Evolutionary conservation across 1,140 invertebrate genomes (phyloP).

Genomic region (Nephila pilipes): DNA sequence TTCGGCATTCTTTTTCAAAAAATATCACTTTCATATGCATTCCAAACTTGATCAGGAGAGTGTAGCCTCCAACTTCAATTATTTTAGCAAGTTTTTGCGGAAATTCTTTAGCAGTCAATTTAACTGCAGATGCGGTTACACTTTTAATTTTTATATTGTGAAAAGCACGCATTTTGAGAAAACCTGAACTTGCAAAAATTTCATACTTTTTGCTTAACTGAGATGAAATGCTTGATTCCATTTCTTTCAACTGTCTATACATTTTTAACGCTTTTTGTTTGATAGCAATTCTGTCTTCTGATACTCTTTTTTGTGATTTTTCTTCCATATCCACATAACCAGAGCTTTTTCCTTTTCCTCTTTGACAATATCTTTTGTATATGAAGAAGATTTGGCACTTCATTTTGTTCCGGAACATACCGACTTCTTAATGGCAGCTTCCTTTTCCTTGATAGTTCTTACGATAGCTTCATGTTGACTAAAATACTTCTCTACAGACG

Average conservation of each 20-base stretch:
- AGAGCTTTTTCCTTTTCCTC: not conserved
- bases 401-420: not conserved
- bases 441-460: not conserved
- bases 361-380: not conserved
- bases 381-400: not conserved
- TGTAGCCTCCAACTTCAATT: too few relatives aligned
- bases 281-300: not conserved
- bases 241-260: not conserved
- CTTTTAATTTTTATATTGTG: too few relatives aligned
- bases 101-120: too few relatives aligned
- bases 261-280: not conserved
- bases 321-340: not conserved
- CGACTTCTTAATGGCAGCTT: not conserved
- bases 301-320: not conserved
- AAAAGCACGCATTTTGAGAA: not conserved
- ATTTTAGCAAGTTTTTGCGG: too few relatives aligned
- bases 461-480: not conserved
- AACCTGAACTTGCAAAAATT: not conserved
- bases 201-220: not conserved
- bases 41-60: too few relatives aligned
- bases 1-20: too few relatives aligned
- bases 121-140: too few relatives aligned
- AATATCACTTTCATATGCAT: too few relatives aligned
- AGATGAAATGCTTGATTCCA: not conserved
- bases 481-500: not conserved